Evolutionary conservation across 2,888 invertebrate species (phyloP).

Genomic region (Hydraecia micacea): DNA sequence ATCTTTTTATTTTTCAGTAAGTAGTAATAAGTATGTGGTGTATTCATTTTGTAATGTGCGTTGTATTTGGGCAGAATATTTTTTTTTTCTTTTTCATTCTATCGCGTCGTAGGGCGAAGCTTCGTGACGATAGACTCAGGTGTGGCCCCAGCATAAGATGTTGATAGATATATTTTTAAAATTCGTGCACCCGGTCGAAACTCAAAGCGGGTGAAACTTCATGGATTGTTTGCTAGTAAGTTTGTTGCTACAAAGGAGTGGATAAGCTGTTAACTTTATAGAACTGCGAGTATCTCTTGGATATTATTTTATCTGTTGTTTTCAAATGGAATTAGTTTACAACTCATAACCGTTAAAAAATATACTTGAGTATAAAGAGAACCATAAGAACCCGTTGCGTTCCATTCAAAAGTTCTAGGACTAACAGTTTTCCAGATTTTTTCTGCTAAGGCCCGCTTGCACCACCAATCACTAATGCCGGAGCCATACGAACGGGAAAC

Average conservation of each 20-base stretch:
- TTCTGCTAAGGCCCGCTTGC: too few species aligned
- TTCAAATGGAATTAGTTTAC: neutral
- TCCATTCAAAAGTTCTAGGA: too few species aligned
- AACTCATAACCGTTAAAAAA: neutral
- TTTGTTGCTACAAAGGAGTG: constrained; percentile 40
- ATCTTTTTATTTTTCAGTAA: neutral
- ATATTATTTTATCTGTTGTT: constrained; percentile 2
- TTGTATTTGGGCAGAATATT: neutral
- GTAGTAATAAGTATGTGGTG: neutral
- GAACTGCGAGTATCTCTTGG: neutral
- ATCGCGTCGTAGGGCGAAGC: neutral
- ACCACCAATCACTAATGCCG: too few species aligned
- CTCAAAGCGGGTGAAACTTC: constrained; percentile 37
- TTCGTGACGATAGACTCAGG: neutral
- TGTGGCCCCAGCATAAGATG: constrained; percentile 17
- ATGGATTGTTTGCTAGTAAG: constrained; percentile 26
- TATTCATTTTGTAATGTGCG: neutral
- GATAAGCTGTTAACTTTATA: constrained; percentile 28
- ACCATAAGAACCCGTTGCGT: neutral
- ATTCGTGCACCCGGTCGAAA: constrained; percentile 13
- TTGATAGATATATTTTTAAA: constrained; percentile 20
- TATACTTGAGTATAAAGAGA: neutral
- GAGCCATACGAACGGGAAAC: too few species aligned
- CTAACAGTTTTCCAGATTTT: too few species aligned
- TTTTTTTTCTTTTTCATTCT: neutral